Conservation (phyloP, 23 tunicate genomes). For the Clavelina lepadiformis region DNA sequence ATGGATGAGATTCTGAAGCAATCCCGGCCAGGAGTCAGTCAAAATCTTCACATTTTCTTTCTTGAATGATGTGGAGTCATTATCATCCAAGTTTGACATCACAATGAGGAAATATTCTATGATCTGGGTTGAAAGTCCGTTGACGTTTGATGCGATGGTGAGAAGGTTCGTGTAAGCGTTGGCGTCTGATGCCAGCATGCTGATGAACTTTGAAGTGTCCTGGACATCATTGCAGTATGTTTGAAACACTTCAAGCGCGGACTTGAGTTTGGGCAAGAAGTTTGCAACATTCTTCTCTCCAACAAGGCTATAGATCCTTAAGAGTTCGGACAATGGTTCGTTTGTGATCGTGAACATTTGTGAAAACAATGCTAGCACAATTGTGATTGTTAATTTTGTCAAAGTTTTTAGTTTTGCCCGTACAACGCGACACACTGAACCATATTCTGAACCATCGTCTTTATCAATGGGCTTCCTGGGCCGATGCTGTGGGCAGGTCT, state of each 20-base stretch:
- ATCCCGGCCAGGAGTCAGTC: constrained; percentile 4
- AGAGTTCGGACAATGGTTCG: constrained; percentile 15
- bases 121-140: not conserved
- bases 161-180: constrained; percentile 2
- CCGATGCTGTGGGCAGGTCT: not conserved
- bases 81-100: not conserved
- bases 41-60: not conserved
- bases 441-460: constrained; percentile 10
- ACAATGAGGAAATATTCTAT: not conserved
- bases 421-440: constrained; percentile 19
- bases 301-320: not conserved
- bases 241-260: constrained; percentile 10
- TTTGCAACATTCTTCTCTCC: not conserved
- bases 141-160: not conserved
- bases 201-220: constrained; percentile 1
- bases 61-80: not conserved
- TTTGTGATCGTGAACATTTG: constrained; percentile 14
- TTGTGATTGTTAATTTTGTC: not conserved
- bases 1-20: constrained; percentile 10
- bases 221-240: constrained; percentile 10
- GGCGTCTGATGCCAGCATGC: constrained; percentile 1
- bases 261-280: not conserved
- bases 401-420: constrained; percentile 19
- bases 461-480: not conserved
- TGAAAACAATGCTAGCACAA: constrained; percentile 3